phyloP scores from a whole-genome alignment of 2,113 vertebrate species.

The Dromiciops gliroides region DNA sequence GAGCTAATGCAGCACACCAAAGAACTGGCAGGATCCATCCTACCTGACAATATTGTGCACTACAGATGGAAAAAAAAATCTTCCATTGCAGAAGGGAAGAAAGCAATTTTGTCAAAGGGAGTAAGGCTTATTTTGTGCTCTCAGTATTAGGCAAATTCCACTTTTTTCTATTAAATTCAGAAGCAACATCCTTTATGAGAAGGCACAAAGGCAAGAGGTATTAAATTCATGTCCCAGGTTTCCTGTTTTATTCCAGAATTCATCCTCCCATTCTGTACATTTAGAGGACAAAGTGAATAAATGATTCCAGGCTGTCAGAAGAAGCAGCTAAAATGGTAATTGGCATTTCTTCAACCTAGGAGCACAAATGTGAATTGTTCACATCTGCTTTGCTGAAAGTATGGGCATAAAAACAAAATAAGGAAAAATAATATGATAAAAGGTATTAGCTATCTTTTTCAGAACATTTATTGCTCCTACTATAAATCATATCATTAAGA shows the following conservation, averaged over 20 bases:
- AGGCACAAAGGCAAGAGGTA: constrained; percentile 45
- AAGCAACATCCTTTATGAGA: constrained; percentile 34
- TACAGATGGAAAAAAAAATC: constrained; percentile 54
- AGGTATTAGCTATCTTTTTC: constrained; percentile 50
- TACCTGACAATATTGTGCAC: constrained; percentile 39
- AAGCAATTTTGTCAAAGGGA: constrained; percentile 58
- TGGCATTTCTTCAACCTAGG: neutral
- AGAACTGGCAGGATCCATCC: neutral
- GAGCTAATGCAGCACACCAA: constrained; percentile 15
- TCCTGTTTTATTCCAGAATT: constrained; percentile 34
- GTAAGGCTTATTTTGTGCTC: constrained; percentile 47
- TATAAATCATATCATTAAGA: constrained; percentile 63
- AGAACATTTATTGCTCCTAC: constrained; percentile 39
- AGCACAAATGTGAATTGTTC: constrained; percentile 54
- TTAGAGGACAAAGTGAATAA: neutral
- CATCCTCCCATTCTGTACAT: constrained; percentile 32
- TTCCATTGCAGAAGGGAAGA: constrained; percentile 60
- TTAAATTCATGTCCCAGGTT: constrained; percentile 26
- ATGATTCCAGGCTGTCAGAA: constrained; percentile 41
- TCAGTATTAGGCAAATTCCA: constrained; percentile 67
- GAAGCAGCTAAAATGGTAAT: constrained; percentile 37
- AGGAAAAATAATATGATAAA: constrained; percentile 1
- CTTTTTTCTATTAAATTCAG: constrained; percentile 74
- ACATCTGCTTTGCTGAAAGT: constrained; percentile 57
- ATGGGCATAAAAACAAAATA: constrained; percentile 36